Evolutionary conservation across 2,888 invertebrate species (phyloP).

Genomic region (Yponomeuta evonymella): DNA sequence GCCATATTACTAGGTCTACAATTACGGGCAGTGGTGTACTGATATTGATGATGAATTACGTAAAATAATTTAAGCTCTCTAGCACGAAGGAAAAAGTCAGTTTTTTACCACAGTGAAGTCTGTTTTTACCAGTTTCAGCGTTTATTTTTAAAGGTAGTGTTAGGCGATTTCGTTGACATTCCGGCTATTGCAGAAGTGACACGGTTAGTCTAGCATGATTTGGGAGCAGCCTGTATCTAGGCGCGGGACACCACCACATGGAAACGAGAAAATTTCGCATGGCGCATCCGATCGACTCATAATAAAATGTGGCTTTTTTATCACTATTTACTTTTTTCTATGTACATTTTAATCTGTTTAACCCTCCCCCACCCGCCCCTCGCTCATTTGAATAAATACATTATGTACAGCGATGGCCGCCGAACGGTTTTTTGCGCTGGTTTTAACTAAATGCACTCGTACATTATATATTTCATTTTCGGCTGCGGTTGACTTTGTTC

Average conservation of each 20-base stretch:
- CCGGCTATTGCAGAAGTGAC: too few species aligned
- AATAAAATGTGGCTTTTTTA: constrained; percentile 75
- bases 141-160: too few species aligned
- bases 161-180: too few species aligned
- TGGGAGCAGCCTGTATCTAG: constrained; percentile 43
- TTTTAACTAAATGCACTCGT: constrained; percentile 23
- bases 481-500: constrained; percentile 31
- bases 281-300: constrained; percentile 63
- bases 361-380: constrained; percentile 19
- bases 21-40: too few species aligned
- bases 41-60: too few species aligned
- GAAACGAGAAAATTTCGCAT: constrained; percentile 45
- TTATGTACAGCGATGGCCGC: constrained; percentile 35
- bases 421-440: constrained; percentile 15
- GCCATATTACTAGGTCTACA: too few species aligned
- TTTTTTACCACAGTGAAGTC: too few species aligned
- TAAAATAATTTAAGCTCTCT: too few species aligned
- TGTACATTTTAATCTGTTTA: constrained; percentile 36
- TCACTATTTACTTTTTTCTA: constrained; percentile 75
- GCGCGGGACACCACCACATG: constrained; percentile 39
- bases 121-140: too few species aligned
- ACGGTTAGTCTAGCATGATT: neutral
- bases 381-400: constrained; percentile 27
- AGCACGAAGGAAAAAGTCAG: too few species aligned
- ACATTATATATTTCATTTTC: constrained; percentile 37